Evolutionary conservation across 2,797 vertebrate genomes (phyloP).

Genomic region (Microctenopoma steveboyesi): DNA sequence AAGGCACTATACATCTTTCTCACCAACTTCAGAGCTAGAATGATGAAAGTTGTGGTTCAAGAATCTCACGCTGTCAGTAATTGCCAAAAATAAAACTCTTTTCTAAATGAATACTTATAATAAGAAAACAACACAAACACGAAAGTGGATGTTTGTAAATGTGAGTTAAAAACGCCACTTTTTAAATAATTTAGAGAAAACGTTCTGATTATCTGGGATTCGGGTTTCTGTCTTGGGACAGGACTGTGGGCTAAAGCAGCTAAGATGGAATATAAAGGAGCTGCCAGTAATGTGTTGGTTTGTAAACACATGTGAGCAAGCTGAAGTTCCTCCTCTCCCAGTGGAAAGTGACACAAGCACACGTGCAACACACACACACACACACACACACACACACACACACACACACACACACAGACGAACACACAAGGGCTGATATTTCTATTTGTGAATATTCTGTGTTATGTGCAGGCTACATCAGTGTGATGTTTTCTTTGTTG

Average conservation of each 20-base stretch:
- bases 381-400: conserved; percentile 16
- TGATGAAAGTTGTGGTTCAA: conserved; percentile 4
- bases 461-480: conserved; percentile 61
- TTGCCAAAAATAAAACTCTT: conserved; percentile 1
- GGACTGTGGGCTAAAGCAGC: conserved; percentile 33
- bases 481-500: conserved; percentile 81
- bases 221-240: conserved; percentile 26
- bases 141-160: conserved; percentile 1
- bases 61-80: background rate
- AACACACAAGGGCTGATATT: conserved; percentile 27
- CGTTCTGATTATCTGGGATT: conserved; percentile 28
- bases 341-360: conserved; percentile 41
- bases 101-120: conserved; percentile 8
- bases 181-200: conserved; percentile 54
- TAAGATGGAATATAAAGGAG: conserved; percentile 20
- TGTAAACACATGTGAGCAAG: conserved; percentile 49
- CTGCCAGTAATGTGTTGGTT: conserved; percentile 20
- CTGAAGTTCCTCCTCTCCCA: conserved; percentile 47
- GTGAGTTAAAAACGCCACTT: conserved; percentile 31
- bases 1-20: conserved; percentile 18
- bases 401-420: conserved; percentile 12
- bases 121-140: background rate
- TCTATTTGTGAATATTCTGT: conserved; percentile 68
- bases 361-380: conserved; percentile 21
- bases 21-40: background rate